Conservation (phyloP, 2,797 vertebrate species). For the Simalia tracyae region DNA sequence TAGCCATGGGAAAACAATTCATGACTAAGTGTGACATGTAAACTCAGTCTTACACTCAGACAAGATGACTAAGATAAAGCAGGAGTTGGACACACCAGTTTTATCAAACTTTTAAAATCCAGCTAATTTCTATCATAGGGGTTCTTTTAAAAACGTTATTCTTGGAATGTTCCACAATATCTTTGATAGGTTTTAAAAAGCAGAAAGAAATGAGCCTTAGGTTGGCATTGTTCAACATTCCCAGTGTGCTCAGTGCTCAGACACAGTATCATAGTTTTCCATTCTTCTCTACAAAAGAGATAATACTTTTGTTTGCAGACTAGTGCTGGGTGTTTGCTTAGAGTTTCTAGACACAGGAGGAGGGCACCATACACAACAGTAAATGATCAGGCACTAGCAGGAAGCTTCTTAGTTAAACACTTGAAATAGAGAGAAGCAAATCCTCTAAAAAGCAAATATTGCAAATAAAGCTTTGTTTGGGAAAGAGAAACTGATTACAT, state of each 20-base stretch:
- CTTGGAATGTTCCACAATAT: neutral
- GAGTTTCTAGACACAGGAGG: constrained; percentile 13
- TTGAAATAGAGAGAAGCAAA: constrained; percentile 27
- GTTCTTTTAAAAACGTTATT: neutral
- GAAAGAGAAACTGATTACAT: neutral
- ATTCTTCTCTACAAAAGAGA: neutral
- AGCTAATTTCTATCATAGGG: neutral
- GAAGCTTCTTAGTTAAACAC: constrained; percentile 33
- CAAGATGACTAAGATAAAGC: neutral
- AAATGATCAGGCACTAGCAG: constrained; percentile 26
- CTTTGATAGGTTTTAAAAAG: neutral
- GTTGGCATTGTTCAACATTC: neutral
- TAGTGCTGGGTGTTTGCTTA: constrained; percentile 34
- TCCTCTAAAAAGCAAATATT: constrained; percentile 11
- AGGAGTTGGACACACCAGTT: neutral
- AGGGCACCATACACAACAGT: neutral
- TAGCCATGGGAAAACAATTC: neutral
- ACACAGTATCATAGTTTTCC: neutral
- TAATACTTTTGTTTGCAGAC: constrained; percentile 41
- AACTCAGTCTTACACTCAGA: neutral
- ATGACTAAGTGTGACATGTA: neutral
- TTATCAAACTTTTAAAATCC: neutral
- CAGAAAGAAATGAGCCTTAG: neutral
- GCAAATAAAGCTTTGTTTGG: neutral
- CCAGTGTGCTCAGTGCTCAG: neutral